Percentiles rank a stretch among this genome's conserved stretches.
These are phyloP conservation scores for Leuciscus waleckii DNA, from an alignment of 2,797 vertebrate species.

Conservation along the genomic window DNA sequence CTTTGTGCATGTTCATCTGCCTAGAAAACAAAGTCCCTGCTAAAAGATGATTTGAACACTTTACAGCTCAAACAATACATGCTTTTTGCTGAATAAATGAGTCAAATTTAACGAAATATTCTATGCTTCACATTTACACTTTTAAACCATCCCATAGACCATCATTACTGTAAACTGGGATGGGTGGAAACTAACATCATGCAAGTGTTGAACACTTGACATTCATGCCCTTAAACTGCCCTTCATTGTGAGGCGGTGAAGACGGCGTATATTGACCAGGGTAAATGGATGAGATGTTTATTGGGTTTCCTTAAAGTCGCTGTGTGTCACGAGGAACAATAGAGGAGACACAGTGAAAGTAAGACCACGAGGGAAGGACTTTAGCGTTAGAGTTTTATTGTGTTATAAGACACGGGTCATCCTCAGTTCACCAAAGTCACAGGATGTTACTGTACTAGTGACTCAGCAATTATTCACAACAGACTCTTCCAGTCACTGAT, in stretches of 20 bases:
- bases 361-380: not conserved
- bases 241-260: slow-evolving; percentile 33
- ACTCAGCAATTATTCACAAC: slow-evolving; percentile 1
- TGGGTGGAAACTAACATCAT: not conserved
- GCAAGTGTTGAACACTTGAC: not conserved
- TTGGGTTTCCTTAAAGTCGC: slow-evolving; percentile 49
- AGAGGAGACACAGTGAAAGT: not conserved
- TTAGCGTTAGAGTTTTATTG: not conserved
- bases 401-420: slow-evolving; percentile 11
- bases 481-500: not conserved
- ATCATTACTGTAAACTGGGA: not conserved
- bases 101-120: not conserved
- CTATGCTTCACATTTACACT: not conserved
- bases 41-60: not conserved
- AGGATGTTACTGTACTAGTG: slow-evolving; percentile 11
- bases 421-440: slow-evolving; percentile 15
- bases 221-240: slow-evolving; percentile 40
- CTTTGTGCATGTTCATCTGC: not conserved
- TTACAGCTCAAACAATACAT: not conserved
- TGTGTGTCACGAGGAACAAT: slow-evolving; percentile 34
- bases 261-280: slow-evolving; percentile 31
- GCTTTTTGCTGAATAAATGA: not conserved
- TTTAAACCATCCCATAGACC: not conserved
- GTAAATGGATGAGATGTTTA: slow-evolving; percentile 48
- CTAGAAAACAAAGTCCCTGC: not conserved